phyloP scores from a whole-genome alignment of 1,140 invertebrate species.

The Solen grandis region DNA sequence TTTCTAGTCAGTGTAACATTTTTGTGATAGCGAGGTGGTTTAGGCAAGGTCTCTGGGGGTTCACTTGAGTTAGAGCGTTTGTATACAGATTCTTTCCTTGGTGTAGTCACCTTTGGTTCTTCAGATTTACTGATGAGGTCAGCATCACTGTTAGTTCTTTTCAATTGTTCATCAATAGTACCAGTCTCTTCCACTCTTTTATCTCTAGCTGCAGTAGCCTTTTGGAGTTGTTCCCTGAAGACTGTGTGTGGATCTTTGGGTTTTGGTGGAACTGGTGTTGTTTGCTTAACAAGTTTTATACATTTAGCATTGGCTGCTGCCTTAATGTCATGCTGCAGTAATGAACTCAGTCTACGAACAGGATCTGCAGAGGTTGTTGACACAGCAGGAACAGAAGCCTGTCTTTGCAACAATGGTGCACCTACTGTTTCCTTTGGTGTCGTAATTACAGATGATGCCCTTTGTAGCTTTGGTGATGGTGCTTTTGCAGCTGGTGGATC shows the following conservation, averaged over 20 bases:
- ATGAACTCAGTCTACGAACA: conserved; percentile 61
- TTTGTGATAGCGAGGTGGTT: conserved; percentile 53
- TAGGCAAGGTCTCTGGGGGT: conserved; percentile 32
- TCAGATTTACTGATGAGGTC: too few species aligned
- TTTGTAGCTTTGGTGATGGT: not conserved
- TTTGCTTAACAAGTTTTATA: conserved; percentile 66
- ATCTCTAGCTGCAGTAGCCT: conserved; percentile 66
- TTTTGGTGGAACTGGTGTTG: conserved; percentile 64
- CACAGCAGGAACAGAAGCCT: conserved; percentile 34
- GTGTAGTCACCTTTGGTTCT: not conserved
- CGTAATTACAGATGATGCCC: conserved; percentile 40
- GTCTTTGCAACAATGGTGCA: conserved; percentile 26
- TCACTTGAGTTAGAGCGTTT: not conserved
- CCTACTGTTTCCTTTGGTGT: not conserved
- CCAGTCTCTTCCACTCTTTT: conserved; percentile 57
- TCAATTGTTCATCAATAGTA: conserved; percentile 60
- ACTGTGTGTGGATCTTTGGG: conserved; percentile 71
- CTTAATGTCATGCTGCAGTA: conserved; percentile 74
- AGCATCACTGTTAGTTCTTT: conserved; percentile 38
- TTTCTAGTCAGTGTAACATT: conserved; percentile 46
- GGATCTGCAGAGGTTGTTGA: conserved; percentile 12
- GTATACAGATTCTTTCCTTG: not conserved
- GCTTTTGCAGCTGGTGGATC: conserved; percentile 25
- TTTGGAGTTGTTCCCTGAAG: conserved; percentile 70
- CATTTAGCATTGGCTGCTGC: conserved; percentile 67